Percentiles rank a stretch among this genome's conserved stretches.
These are phyloP conservation scores for Cephus runcator DNA, from an alignment of 2,888 invertebrate species.

Conservation along the genomic window DNA sequence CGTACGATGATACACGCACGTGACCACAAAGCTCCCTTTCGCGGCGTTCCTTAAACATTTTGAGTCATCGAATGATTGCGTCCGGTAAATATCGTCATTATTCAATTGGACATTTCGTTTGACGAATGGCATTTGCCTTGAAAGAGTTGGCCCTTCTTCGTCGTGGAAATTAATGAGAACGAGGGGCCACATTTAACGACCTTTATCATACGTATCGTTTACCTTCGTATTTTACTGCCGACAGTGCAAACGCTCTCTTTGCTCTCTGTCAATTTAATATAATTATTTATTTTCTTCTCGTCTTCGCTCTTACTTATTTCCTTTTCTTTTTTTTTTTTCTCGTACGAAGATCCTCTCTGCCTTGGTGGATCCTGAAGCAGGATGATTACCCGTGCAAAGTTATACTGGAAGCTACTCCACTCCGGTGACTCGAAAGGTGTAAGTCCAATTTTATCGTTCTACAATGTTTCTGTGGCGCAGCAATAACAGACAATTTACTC, in stretches of 20 bases:
- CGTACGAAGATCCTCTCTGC: neutral
- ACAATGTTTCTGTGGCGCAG: neutral
- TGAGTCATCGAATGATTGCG: constrained; percentile 25
- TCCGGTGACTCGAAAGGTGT: constrained; percentile 52
- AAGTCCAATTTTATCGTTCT: constrained; percentile 32
- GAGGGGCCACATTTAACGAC: neutral
- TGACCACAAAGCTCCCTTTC: neutral
- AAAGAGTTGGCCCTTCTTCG: constrained; percentile 1
- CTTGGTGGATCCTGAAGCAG: neutral
- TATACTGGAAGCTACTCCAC: constrained; percentile 55
- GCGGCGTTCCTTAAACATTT: constrained; percentile 24
- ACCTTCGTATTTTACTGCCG: too few relatives aligned
- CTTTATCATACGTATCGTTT: neutral
- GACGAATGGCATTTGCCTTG: constrained; percentile 7
- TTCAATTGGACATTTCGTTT: constrained; percentile 24
- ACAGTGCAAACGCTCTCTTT: neutral
- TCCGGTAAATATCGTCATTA: constrained; percentile 16
- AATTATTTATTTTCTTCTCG: neutral
- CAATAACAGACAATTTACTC: neutral
- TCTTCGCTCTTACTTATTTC: neutral
- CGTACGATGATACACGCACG: neutral
- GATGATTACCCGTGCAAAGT: constrained; percentile 50
- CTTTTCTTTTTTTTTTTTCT: neutral
- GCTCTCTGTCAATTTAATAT: neutral
- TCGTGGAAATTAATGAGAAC: neutral